Evolutionary conservation across 2,113 vertebrate species (phyloP).

Genomic region (Sinocyclocheilus anshuiensis): DNA sequence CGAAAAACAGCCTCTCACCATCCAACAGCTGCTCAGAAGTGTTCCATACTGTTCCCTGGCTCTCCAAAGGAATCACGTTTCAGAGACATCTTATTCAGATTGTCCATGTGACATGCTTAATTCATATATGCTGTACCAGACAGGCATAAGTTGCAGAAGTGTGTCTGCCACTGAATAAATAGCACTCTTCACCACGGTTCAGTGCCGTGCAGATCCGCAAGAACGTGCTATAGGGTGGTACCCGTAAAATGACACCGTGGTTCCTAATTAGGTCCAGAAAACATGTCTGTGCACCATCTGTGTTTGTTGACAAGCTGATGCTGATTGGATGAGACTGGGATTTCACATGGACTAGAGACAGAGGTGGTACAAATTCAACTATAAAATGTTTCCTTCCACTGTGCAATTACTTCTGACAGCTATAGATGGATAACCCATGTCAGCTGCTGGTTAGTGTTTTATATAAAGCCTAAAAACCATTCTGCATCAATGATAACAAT

Average conservation of each 20-base stretch:
- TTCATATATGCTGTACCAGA: not conserved
- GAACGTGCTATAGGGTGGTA: not conserved
- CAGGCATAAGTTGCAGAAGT: not conserved
- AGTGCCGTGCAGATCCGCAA: not conserved
- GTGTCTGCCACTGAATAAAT: conserved; percentile 3
- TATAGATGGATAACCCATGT: not conserved
- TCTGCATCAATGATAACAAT: not conserved
- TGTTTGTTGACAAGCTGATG: not conserved
- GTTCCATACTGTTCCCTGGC: not conserved
- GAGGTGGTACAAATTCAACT: not conserved
- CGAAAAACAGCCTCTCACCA: not conserved
- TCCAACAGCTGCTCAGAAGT: conserved; percentile 8
- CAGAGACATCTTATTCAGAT: conserved; percentile 1
- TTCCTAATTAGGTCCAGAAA: conserved; percentile 24
- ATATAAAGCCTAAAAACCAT: not conserved
- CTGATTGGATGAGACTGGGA: not conserved
- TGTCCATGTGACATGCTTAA: not conserved
- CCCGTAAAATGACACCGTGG: not conserved
- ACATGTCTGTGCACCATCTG: conserved; percentile 17
- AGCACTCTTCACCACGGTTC: not conserved
- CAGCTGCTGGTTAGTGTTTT: not conserved
- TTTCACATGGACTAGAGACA: not conserved
- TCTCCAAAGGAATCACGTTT: not conserved
- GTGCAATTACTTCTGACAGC: not conserved
- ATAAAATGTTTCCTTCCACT: not conserved